Evolutionary conservation across 2,797 vertebrate genomes (phyloP), one percentile per base, ranked within the genome.

Genomic region (Rhynchonycteris naso): DNA sequence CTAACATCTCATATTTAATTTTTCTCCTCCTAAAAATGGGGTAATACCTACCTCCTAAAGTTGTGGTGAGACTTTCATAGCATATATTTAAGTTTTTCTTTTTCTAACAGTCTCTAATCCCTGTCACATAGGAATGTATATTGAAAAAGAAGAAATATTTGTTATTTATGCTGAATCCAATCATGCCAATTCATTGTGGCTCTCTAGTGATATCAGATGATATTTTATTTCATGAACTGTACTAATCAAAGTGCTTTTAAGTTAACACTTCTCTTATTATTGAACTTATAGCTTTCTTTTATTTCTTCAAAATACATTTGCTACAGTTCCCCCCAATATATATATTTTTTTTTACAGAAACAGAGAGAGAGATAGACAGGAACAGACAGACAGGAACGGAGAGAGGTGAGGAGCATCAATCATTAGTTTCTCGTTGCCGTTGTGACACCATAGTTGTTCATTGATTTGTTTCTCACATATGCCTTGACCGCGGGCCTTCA

Each of bases 201-300:
- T 82, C 1, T 61, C 50, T 18, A 75, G 4, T 28, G 26, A 72
- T 54, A 24, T 22, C 13, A 30, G 22, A 16, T 47, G 22, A 85
- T 76, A 84, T 15, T 22, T 63, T 88, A 47, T 63, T 94, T 93
- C 24, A 86, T 63, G 72, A 96, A 81, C 15, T 63, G 11, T 22
- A 65, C 1, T 50, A 88, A 50, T n/a, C 26, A 22, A 82, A 85
- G 22, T 94, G 16, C 12, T 91, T 87, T 83, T 52, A 68, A 80
- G 11, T 86, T 50, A 72, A 4, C 2, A 38, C 0, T 79, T 66
- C 3, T 79, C 90, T 92, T 75, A 78, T 52, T 84, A 83, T 61
- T 83, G 50, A 83, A 84, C 2, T 71, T 13, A 63, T 68, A 63
- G 15, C 59, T 19, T 38, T 90, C 10, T 63, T 61, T 10, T 43